phyloP scores from a whole-genome alignment of 2,797 vertebrate species.

The Pipistrellus pipistrellus region DNA sequence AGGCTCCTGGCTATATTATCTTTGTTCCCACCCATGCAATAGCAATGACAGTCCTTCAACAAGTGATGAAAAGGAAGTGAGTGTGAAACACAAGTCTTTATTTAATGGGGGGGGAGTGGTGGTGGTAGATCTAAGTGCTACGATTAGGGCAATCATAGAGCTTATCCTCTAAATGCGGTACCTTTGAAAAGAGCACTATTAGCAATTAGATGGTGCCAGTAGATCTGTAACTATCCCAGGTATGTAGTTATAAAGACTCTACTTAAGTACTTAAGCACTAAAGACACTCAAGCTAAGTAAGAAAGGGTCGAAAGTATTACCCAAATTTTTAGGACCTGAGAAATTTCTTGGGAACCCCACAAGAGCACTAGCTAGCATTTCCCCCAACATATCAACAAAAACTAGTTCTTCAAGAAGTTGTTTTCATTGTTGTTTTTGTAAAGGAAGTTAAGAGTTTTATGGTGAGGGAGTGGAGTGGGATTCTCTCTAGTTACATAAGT shows the following conservation, averaged over 20 bases:
- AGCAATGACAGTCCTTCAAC: background rate
- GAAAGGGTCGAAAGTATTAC: conserved; percentile 2
- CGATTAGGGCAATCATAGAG: background rate
- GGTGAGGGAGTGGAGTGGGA: too few species aligned
- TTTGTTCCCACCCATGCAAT: background rate
- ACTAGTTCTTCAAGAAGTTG: background rate
- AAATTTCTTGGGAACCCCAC: background rate
- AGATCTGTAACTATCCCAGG: background rate
- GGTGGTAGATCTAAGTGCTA: too few species aligned
- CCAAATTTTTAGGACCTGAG: background rate
- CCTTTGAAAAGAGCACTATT: background rate
- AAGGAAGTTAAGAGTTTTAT: background rate
- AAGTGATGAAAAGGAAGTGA: background rate
- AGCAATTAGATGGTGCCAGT: background rate
- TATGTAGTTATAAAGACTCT: background rate
- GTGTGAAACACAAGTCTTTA: background rate
- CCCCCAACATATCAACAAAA: conserved; percentile 13
- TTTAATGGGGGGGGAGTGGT: background rate
- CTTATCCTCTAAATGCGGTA: background rate
- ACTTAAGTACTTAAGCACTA: background rate
- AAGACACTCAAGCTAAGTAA: background rate
- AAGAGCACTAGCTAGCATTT: background rate
- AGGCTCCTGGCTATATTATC: background rate
- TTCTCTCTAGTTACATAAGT: background rate
- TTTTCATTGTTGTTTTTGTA: too few species aligned